phyloP scores from a whole-genome alignment of 30 jellyfish, hydroid and myxozoan species.

The Nemopilema nomurai region DNA sequence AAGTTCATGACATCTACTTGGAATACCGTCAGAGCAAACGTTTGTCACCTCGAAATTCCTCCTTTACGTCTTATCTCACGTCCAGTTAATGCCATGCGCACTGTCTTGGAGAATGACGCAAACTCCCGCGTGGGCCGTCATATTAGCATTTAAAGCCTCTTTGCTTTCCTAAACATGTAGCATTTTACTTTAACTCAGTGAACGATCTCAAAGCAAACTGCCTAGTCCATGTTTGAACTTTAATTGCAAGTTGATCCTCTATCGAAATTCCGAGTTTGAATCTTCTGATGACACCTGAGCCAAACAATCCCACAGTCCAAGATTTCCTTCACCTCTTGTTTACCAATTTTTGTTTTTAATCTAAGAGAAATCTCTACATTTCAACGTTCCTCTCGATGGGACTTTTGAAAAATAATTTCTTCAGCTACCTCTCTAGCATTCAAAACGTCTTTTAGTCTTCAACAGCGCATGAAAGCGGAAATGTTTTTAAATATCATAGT shows the following conservation, averaged over 20 bases:
- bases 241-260: neutral
- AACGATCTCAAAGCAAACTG: conserved; percentile 1
- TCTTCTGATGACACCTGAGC: neutral
- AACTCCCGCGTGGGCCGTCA: neutral
- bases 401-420: no score
- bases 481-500: neutral
- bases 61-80: neutral
- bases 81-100: neutral
- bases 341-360: neutral
- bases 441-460: no score
- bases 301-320: neutral
- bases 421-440: no score
- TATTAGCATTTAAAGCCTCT: neutral
- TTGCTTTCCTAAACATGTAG: neutral
- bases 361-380: no score
- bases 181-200: conserved; percentile 2
- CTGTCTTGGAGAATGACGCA: neutral
- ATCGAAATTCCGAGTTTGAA: neutral
- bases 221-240: conserved; percentile 2
- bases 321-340: neutral
- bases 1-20: neutral
- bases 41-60: neutral
- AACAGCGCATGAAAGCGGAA: neutral
- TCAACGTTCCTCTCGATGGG: no score
- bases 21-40: neutral